phyloP scores from a whole-genome alignment of 2,888 invertebrate species.

The Cinara cedri region DNA sequence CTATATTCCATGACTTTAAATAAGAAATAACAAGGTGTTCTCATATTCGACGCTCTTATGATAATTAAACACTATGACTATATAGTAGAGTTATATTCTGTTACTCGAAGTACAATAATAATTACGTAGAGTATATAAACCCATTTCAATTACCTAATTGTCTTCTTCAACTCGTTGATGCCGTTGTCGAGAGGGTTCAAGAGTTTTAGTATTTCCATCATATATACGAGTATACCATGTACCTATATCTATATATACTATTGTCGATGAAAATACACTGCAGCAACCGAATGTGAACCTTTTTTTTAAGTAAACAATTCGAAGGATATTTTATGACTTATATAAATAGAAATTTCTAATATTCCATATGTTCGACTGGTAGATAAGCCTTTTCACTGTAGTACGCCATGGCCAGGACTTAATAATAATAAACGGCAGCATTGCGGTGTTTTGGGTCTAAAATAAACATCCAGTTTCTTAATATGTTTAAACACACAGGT shows the following conservation, averaged over 20 bases:
- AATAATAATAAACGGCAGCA: not conserved
- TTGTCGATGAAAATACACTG: too few species aligned
- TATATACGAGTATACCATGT: too few species aligned
- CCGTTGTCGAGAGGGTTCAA: not conserved
- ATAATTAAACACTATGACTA: slow-evolving; percentile 11
- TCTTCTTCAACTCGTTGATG: not conserved
- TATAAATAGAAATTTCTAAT: too few species aligned
- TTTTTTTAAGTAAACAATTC: slow-evolving; percentile 28
- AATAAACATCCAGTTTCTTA: not conserved
- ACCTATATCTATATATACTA: too few species aligned
- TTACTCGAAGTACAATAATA: not conserved
- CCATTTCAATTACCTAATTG: slow-evolving; percentile 26
- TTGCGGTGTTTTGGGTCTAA: slow-evolving; percentile 3
- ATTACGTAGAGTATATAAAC: not conserved
- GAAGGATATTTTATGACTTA: not conserved
- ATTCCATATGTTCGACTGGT: not conserved
- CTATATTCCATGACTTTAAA: not conserved
- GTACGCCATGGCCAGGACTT: too few species aligned
- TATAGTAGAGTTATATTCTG: not conserved
- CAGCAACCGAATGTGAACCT: not conserved
- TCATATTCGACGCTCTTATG: not conserved
- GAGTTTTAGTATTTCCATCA: slow-evolving; percentile 7
- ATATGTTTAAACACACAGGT: slow-evolving; percentile 68
- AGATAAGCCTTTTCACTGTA: not conserved
- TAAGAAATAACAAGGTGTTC: slow-evolving; percentile 18